Base-by-base conservation (phyloP, 2,113 vertebrate species). In the Nothobranchius kuhntae region DNA sequence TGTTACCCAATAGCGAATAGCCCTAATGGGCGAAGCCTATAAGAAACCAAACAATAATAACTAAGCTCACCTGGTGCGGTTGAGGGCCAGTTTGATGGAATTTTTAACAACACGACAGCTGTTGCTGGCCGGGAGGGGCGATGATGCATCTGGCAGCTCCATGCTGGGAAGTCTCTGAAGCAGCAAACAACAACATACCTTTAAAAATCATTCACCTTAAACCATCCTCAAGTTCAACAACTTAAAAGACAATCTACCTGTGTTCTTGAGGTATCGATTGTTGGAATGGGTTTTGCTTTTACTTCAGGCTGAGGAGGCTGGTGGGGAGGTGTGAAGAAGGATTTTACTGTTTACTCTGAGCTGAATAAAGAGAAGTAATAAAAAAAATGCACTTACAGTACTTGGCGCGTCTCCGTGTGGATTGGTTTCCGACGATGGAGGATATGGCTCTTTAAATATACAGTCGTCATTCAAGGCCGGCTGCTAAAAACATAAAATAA, bases 31-130 rank as follows among this genome's bases (percentile, higher is more conserved):
- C 4, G 30, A 30, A 30, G 30, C 30, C 30, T 30, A 30, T 4
- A 30, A 3, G 30, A 42, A 11, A 42, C 8, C 2, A 2, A 42
- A 42, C 10, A 7, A n/a, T 30, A 14, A 14, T 21, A 21, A 2
- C 6, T 35, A 52, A 30, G 30, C 87, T 93, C 80, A 93, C 93
- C 91, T 93, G 92, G 80, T 82, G 86, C 95, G 94, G 70, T 98
- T 99, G 76, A 99, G 95, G 38, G 98, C 98, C 80, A 99, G 92
- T 86, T 97, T 95, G 86, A 99, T 98, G 61, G 98, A 98, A 84
- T 98, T 98, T 84, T 98, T 99, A 74, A 98, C 94, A 12, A 99
- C 93, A 44, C 96, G 94, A 52, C 86, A 98, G 87, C 80, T 88
- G 71, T 94, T 96, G 79, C 91, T 98, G 74, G 95, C 92, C 63